phyloP scores from a whole-genome alignment of 2,113 vertebrate species.

The Scortum barcoo region DNA sequence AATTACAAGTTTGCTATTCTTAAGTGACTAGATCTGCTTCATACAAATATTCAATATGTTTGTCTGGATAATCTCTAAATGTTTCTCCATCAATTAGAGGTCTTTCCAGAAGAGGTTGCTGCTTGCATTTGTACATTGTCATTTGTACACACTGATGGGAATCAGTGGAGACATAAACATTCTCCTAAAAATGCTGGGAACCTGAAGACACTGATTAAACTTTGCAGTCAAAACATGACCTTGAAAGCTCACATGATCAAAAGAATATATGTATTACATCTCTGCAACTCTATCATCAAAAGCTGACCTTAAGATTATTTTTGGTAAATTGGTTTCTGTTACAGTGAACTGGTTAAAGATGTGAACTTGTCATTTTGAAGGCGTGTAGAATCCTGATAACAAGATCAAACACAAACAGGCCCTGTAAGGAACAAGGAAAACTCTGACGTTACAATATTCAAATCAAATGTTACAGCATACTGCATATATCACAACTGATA shows the following conservation, averaged over 20 bases:
- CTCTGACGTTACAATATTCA: constrained; percentile 22
- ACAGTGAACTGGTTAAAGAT: background rate
- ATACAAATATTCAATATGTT: too few relatives aligned
- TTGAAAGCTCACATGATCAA: background rate
- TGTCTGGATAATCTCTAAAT: background rate
- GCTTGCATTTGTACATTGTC: too few relatives aligned
- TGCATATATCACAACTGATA: constrained; percentile 18
- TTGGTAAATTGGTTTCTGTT: background rate
- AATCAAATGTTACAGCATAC: constrained; percentile 12
- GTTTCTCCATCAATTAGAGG: background rate
- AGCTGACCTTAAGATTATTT: background rate
- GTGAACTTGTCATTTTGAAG: background rate
- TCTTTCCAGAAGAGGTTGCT: too few relatives aligned
- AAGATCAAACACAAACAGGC: background rate
- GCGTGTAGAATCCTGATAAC: background rate
- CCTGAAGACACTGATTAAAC: background rate
- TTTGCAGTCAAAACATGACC: background rate
- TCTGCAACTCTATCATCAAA: background rate
- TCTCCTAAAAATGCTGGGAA: background rate
- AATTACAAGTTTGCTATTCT: background rate
- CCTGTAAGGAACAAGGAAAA: background rate
- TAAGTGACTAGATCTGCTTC: background rate
- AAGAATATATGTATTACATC: background rate
- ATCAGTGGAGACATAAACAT: background rate
- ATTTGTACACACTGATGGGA: background rate